phyloP scores from a whole-genome alignment of 2,113 vertebrate species.

The Tachysurus vachellii region DNA sequence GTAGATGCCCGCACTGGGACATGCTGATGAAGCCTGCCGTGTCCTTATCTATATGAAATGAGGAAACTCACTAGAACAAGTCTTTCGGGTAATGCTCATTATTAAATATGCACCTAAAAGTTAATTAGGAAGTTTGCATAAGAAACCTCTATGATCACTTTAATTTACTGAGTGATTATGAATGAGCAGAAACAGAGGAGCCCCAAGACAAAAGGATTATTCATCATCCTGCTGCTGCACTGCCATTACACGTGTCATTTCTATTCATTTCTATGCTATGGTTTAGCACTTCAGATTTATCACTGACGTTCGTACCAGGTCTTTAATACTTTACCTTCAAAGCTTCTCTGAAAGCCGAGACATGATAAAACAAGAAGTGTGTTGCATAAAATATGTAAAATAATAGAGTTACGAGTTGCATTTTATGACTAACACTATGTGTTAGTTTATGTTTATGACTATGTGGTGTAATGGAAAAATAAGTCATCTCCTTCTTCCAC shows the following conservation, averaged over 20 bases:
- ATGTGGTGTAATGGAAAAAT: background rate
- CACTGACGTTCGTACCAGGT: background rate
- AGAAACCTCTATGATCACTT: slow-evolving; percentile 24
- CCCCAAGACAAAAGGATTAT: slow-evolving; percentile 23
- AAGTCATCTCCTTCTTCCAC: background rate
- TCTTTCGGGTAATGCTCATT: slow-evolving; percentile 44
- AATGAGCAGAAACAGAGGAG: slow-evolving; percentile 11
- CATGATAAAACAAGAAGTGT: background rate
- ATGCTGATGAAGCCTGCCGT: slow-evolving; percentile 1
- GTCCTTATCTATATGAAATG: slow-evolving; percentile 38
- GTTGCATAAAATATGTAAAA: slow-evolving; percentile 2
- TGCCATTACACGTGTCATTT: slow-evolving; percentile 30
- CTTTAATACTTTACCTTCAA: slow-evolving; percentile 18
- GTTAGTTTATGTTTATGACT: slow-evolving; percentile 13
- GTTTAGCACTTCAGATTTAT: slow-evolving; percentile 17
- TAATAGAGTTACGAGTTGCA: background rate
- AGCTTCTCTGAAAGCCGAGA: background rate
- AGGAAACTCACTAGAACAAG: slow-evolving; percentile 32
- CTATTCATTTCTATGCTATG: background rate
- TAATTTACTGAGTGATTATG: slow-evolving; percentile 40
- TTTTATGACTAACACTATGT: background rate
- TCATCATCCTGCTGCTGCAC: slow-evolving; percentile 14
- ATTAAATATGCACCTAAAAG: slow-evolving; percentile 35
- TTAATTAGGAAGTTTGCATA: slow-evolving; percentile 48
- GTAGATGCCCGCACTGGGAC: background rate